These are phyloP conservation scores for Chaetodon trifascialis DNA, from an alignment of 2,113 vertebrate genomes.

Conservation along the genomic window DNA sequence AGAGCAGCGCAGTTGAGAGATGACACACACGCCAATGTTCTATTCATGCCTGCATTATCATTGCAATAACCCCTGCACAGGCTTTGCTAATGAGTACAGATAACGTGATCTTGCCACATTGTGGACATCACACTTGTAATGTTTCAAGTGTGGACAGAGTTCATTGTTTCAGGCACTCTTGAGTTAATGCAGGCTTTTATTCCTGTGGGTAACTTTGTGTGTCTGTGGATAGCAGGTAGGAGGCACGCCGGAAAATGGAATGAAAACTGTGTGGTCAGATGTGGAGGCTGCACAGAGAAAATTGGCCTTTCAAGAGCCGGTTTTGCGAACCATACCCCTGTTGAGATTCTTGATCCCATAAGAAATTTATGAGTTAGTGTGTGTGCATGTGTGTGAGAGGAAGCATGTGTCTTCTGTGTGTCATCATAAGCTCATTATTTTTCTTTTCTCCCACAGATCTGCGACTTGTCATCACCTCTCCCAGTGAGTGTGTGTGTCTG, in stretches of 20 bases:
- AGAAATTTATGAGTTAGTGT: constrained; percentile 65
- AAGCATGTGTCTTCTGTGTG: constrained; percentile 68
- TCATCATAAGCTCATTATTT: constrained; percentile 83
- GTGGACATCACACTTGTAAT: constrained; percentile 66
- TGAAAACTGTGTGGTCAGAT: constrained; percentile 51
- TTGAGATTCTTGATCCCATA: constrained; percentile 71
- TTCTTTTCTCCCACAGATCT: constrained; percentile 77
- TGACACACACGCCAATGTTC: constrained; percentile 60
- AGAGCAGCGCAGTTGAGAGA: constrained; percentile 38
- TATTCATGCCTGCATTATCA: constrained; percentile 50
- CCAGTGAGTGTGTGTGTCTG: constrained; percentile 48
- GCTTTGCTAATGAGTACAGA: constrained; percentile 69
- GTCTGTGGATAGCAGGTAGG: constrained; percentile 54
- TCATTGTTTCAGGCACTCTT: constrained; percentile 73
- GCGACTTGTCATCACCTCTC: constrained; percentile 77
- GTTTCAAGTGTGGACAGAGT: constrained; percentile 67
- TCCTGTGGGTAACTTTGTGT: constrained; percentile 46
- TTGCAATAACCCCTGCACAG: constrained; percentile 46
- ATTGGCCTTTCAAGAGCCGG: constrained; percentile 69
- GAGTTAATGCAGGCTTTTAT: constrained; percentile 77
- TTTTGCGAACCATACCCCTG: constrained; percentile 65
- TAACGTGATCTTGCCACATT: constrained; percentile 61
- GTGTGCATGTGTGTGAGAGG: constrained; percentile 24
- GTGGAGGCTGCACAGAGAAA: constrained; percentile 58
- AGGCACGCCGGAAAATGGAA: constrained; percentile 53